phyloP scores from a whole-genome alignment of 2,797 vertebrate genomes.

The Rhinatrema bivittatum region DNA sequence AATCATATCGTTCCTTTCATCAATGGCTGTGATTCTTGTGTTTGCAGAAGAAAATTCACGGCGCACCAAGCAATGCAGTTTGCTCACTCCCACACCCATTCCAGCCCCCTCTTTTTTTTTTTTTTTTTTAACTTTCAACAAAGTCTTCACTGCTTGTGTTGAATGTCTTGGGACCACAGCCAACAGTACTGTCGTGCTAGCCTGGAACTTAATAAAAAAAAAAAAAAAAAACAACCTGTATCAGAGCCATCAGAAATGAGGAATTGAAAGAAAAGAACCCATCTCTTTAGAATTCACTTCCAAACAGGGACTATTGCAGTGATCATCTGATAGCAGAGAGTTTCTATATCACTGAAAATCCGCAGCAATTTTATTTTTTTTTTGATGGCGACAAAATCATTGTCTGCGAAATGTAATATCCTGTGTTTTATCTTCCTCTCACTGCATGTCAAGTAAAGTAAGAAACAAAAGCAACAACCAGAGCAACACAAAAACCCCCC shows the following conservation, averaged over 20 bases:
- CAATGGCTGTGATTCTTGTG: fast-evolving
- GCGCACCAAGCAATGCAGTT: neutral
- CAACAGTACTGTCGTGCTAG: neutral
- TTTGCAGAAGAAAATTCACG: neutral
- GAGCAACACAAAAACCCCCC: too few relatives aligned
- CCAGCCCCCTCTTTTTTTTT: too few relatives aligned
- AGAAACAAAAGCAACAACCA: too few relatives aligned
- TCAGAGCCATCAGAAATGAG: neutral
- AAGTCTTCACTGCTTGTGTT: neutral
- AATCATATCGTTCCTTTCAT: neutral
- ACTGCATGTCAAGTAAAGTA: neutral
- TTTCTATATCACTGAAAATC: neutral
- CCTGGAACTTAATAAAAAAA: neutral
- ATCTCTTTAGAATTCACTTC: neutral
- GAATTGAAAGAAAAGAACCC: neutral
- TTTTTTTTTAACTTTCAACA: neutral
- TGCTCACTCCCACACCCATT: neutral
- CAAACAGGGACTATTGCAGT: neutral
- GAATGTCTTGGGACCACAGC: neutral
- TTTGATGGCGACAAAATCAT: neutral
- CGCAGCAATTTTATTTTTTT: neutral
- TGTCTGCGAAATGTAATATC: slow-evolving; percentile 16
- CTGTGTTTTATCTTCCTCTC: slow-evolving; percentile 1
- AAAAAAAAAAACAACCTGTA: fast-evolving
- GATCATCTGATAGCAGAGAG: neutral